Evolutionary conservation across 2,113 vertebrate species (phyloP), one percentile per base, ranked within the genome.

Genomic region (Herpailurus yagouaroundi): DNA sequence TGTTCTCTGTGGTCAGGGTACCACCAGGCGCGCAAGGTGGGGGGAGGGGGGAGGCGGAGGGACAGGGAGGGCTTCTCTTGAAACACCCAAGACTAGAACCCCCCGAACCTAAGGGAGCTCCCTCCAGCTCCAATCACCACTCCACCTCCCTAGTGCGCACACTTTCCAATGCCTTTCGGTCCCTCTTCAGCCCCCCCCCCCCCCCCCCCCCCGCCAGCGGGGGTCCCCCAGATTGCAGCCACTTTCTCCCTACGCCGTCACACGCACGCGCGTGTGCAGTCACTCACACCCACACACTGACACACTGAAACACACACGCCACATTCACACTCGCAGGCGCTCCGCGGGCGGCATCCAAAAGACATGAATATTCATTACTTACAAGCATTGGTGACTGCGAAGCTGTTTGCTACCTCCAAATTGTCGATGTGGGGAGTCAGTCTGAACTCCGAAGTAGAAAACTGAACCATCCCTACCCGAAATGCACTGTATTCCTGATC

Each of bases 401-500:
- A 99, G 98, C 99, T 99, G 99, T 99, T 99, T 36, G 99, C 99
- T 98, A 99, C 99, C 99, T 99, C 99, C 99, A 99, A 99, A 98
- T 99, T 99, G 99, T 99, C 99, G 98, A 99, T 99, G 98, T 99
- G 99, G 82, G 99, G 99, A 97, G 99, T 99, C 98, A 99, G 98
- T 98, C 99, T 99, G 99, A 99, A 99, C 98, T 99, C 99, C 95
- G 99, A 98, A 98, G 99, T 99, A 99, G 99, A 99, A 98, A 99
- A 99, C 98, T 99, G 99, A 98, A 99, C 99, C 99, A 99, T 99
- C 82, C 99, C 99, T 98, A 99, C 99, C 98, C 99, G 99, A 98
- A 99, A 99, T 77, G 99, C 99, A 98, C 99, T 99, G 99, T 99
- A 99, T 99, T 99, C 99, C 99, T 99, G 99, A 98, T 99, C 99